Evolutionary conservation across 2,797 vertebrate species (phyloP), one percentile per base, ranked within the genome.

Genomic region (Taenioides sp.): DNA sequence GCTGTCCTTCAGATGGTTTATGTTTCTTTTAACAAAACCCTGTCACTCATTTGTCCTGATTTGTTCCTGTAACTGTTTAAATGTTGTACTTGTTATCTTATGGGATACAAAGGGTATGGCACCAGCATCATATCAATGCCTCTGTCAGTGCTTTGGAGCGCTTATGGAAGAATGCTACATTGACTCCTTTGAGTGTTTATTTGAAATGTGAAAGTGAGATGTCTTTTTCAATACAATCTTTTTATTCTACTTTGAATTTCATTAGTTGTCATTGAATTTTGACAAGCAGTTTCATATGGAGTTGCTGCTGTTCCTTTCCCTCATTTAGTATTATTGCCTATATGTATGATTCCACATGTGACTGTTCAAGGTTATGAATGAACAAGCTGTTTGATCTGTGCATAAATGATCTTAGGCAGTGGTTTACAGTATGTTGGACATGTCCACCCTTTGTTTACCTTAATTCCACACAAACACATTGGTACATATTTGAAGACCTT

Each of bases 381-480:
- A 90, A 91, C 88, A 90, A 92, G 89, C 86, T 83, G 65, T 79
- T 28, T 76, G 22, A 65, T 72, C 80, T 70, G 72, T 85, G 74
- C 83, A 87, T 87, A 83, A 79, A 77, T 85, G 78, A 91, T 85
- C 90, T 89, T 91, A 92, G 90, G 87, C 88, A 83, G 89, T 88
- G 89, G 92, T 94, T 94, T 94, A 93, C 80, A 73, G 83, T 83
- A 76, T 78, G 73, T 91, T 90, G 87, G 79, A 79, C 86, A 81
- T 84, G 77, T 61, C 74, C 70, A 80, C 71, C 69, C 14, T 61
- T 74, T 80, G 78, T 80, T 89, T 83, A 76, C 91, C 92, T 74
- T 86, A 37, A 63, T 63, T 82, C 82, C 79, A 85, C 80, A 79
- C 64, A 71, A 88, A 85, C 80, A 87, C 84, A 73, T 92, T 89